Conservation (phyloP, 2,113 vertebrate genomes). For the Pelmatolapia mariae region DNA sequence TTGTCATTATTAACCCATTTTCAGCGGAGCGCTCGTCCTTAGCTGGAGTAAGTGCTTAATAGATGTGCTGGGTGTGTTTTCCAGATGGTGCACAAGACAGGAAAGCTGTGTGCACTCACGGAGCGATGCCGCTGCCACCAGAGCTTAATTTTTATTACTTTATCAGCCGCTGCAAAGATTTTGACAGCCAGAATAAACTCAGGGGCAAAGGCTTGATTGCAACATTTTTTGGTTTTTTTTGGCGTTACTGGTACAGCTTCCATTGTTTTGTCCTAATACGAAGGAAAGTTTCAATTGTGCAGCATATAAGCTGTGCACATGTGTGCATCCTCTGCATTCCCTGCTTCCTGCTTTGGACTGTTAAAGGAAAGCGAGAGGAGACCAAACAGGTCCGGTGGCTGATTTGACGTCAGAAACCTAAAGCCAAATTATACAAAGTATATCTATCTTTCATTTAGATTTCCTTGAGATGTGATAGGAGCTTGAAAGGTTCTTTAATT, state of each 20-base stretch:
- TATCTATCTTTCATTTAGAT: neutral
- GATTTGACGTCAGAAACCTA: neutral
- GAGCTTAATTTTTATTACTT: slow-evolving; percentile 21
- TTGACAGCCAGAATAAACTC: neutral
- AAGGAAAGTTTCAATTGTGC: neutral
- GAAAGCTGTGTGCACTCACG: slow-evolving; percentile 2
- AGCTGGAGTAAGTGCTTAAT: neutral
- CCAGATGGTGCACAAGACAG: slow-evolving; percentile 38
- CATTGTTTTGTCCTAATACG: neutral
- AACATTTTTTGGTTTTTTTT: neutral
- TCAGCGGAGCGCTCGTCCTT: slow-evolving; percentile 8
- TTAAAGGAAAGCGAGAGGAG: neutral
- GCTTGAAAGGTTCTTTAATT: neutral
- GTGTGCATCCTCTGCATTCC: neutral
- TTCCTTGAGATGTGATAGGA: neutral
- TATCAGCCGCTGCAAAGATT: neutral
- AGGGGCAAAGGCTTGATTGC: neutral
- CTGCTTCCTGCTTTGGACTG: neutral
- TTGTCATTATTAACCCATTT: slow-evolving; percentile 43
- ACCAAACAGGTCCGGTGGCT: neutral
- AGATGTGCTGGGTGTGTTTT: slow-evolving; percentile 27
- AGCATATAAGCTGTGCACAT: neutral
- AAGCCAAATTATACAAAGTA: neutral
- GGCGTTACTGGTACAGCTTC: neutral
- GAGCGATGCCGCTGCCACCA: neutral